Conservation (phyloP, 2,797 vertebrate species). For the Scyliorhinus canicula region DNA sequence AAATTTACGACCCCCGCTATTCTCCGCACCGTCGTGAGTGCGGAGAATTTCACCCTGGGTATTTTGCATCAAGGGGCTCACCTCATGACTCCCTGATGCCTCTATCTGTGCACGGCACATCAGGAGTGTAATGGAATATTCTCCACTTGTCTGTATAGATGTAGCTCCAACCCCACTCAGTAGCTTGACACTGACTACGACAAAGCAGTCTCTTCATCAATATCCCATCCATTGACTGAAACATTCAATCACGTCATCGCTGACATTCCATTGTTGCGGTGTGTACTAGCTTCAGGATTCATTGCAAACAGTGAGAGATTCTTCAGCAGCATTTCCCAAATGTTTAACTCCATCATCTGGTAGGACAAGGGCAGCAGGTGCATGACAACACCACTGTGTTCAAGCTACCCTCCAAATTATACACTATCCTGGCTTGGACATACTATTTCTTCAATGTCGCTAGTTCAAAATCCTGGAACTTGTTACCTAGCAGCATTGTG, state of each 20-base stretch:
- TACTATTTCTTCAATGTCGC: neutral
- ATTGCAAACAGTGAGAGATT: neutral
- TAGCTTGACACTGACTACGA: neutral
- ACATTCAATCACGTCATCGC: neutral
- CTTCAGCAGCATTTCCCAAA: neutral
- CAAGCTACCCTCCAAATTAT: neutral
- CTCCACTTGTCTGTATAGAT: neutral
- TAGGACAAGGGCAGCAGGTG: neutral
- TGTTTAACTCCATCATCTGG: neutral
- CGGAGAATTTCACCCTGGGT: too few relatives aligned
- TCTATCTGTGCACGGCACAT: neutral
- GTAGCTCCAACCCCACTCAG: neutral
- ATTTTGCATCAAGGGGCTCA: neutral
- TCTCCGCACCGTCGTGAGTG: too few relatives aligned
- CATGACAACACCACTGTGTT: neutral
- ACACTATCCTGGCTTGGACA: neutral
- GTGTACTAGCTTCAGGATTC: neutral
- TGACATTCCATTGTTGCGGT: neutral
- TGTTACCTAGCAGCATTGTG: neutral
- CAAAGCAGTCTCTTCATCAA: neutral
- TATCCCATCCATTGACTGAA: neutral
- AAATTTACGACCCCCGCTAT: too few relatives aligned
- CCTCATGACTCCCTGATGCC: neutral
- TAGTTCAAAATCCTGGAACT: neutral
- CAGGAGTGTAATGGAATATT: neutral